Conservation (phyloP, 2,888 invertebrate species). For the Byasa hedistus region DNA sequence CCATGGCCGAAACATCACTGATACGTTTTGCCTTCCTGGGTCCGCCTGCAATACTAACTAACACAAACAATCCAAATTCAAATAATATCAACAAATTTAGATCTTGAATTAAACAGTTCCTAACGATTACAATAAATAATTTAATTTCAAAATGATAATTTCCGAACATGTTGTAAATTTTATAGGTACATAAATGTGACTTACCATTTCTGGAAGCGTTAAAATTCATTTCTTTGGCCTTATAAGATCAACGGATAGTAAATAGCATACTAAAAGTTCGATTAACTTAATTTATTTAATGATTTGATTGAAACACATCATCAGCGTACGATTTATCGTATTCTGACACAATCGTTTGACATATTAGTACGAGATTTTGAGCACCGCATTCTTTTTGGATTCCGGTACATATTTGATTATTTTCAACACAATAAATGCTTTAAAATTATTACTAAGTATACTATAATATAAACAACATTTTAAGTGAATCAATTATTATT, state of each 20-base stretch:
- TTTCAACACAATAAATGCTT: too few relatives aligned
- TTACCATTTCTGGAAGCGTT: conserved; percentile 75
- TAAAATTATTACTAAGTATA: too few relatives aligned
- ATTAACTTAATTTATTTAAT: conserved; percentile 46
- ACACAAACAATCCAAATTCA: conserved; percentile 28
- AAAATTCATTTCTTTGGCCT: conserved; percentile 61
- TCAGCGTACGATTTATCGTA: conserved; percentile 50
- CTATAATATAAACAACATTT: too few relatives aligned
- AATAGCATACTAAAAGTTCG: conserved; percentile 54
- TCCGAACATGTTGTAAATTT: conserved; percentile 16
- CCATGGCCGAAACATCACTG: conserved; percentile 85
- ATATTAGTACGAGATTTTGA: background rate
- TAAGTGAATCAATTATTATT: too few relatives aligned
- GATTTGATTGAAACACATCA: conserved; percentile 68
- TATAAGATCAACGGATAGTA: conserved; percentile 40
- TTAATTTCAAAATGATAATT: conserved; percentile 1
- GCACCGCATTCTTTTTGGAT: too few relatives aligned
- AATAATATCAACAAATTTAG: background rate
- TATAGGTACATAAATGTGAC: conserved; percentile 27
- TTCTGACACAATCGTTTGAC: conserved; percentile 37
- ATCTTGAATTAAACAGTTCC: background rate
- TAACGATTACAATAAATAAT: conserved; percentile 6
- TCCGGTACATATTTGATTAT: too few relatives aligned
- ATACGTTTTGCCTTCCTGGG: conserved; percentile 83
- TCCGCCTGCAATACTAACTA: conserved; percentile 62